Evolutionary conservation across 2,888 invertebrate genomes (phyloP).

Genomic region (Cantharis lateralis): DNA sequence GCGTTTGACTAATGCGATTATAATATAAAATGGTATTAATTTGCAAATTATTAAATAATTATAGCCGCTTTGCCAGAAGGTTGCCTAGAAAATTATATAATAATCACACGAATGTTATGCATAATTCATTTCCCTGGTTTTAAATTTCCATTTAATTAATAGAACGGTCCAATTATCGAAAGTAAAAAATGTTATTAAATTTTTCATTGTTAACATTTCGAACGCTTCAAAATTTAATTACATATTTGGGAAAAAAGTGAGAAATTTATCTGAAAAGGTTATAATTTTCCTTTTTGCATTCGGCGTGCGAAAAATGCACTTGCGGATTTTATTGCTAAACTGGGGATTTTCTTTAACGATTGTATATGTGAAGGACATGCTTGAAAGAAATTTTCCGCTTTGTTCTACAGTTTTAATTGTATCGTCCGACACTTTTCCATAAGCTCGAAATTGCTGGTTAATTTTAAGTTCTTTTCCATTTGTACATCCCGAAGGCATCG

Average conservation of each 20-base stretch:
- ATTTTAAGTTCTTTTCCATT: neutral
- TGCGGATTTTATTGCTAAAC: neutral
- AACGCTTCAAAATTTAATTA: neutral
- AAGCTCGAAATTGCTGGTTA: neutral
- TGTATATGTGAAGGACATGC: neutral
- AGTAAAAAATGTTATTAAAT: neutral
- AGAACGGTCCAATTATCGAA: neutral
- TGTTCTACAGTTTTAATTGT: neutral
- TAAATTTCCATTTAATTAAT: neutral
- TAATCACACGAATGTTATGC: neutral
- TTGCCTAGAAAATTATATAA: neutral
- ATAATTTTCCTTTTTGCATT: neutral
- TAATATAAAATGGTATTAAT: slow-evolving; percentile 3
- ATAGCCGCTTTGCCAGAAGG: neutral
- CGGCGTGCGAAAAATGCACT: neutral
- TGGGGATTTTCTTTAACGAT: neutral
- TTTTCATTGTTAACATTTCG: neutral
- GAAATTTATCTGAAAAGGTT: neutral
- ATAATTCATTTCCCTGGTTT: slow-evolving; percentile 1
- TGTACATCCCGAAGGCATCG: neutral
- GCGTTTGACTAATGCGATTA: neutral
- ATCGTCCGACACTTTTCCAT: neutral
- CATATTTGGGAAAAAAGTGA: neutral
- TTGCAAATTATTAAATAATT: slow-evolving; percentile 4
- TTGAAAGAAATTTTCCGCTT: neutral